Base-by-base conservation (phyloP, 2,113 vertebrate species). In the Nycticorax nycticorax region DNA sequence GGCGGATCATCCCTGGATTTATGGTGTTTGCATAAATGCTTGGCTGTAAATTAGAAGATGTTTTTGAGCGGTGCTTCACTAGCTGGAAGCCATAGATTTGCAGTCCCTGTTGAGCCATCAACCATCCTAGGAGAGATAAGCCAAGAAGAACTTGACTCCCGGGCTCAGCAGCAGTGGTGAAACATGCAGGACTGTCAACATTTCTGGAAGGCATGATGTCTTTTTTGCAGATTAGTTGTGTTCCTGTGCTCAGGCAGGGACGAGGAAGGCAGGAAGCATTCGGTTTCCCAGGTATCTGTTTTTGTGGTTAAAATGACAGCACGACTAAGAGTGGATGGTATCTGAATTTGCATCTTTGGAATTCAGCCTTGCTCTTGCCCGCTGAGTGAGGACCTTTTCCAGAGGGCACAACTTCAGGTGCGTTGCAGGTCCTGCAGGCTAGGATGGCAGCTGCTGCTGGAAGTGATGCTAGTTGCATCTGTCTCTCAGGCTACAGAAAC, bases 21-120 rank as follows among this genome's bases (percentile, higher is more conserved):
- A 97, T 83, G 87, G 57, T 91, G 89, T 89, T 97, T 96, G 93
- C 92, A 94, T 93, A 96, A 95, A 94, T 79, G 71, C 68, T 90
- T 93, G 68, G 77, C 74, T 89, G 89, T 97, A 97, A 97, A 97
- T 97, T 93, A 97, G 83, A 88, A 45, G 48, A 94, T 91, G 82
- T 89, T 95, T 95, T 89, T 83, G 68, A 92, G 73, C 21, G 0
- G 12, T 91, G 50, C 74, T 92, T 95, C 53, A 18, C 89, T 82
- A 67, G 72, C 67, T 95, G 66, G 81, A 93, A 91, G 66, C 43
- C 63, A 56, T 15, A 93, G 73, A 85, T 84, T 84, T 88, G 71
- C 76, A 95, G 66, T 94, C 92, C 81, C 89, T 89, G 85, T 55
- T 86, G 90, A 95, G 73, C 93, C 33, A 93, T 93, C 87, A 93